Base-by-base conservation (phyloP, 92 coral and sea anemone species). In the Paramuricea clavata region DNA sequence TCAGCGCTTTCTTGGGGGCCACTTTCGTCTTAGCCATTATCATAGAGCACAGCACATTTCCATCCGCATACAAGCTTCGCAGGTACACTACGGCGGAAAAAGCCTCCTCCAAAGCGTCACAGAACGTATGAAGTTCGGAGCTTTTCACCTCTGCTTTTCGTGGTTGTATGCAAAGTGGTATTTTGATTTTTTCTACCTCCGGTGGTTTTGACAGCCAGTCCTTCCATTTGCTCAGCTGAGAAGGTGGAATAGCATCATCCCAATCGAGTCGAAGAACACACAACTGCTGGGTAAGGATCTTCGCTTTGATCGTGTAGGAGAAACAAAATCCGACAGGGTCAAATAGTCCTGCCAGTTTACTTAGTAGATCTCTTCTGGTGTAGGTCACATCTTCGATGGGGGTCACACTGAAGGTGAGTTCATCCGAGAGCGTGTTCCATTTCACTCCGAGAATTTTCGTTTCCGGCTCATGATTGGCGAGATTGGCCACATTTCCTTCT, bases 21-120 rank as follows among this genome's bases (percentile, higher is more conserved):
- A 91, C 87, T 44, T 91, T 88, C 25, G 92, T 91, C 52, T 91
- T 91, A 1, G 94, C 94, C 25, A 90, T 88, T 26, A 84, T 61
- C 54, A 91, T 52, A 3, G 80, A 81, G 73, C 82, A 90, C 23
- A 77, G 67, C 13, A 83, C 87, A 42, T 88, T 23, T 0, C 78
- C 81, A 69, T 82, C 72, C 0, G 82, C 91, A 34, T 87, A 91
- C 35, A 76, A 34, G 35, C 82, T 67, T 59, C 84, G 74, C 30
- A 91, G 26, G 15, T 76, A 77, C 27, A 77, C 68, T 12, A 77
- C 69, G 26, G 69, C 82, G 6, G 69, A 41, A 22, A 77, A 77
- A 26, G 82, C 82, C 31, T 77, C 82, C 50, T 22, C 60, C 8
- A 69, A 77, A 4, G 82, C 82, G 17, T 77, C 82, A 19, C 82